Conservation (phyloP, 2,888 invertebrate species). For the Bellardia bayeri region DNA sequence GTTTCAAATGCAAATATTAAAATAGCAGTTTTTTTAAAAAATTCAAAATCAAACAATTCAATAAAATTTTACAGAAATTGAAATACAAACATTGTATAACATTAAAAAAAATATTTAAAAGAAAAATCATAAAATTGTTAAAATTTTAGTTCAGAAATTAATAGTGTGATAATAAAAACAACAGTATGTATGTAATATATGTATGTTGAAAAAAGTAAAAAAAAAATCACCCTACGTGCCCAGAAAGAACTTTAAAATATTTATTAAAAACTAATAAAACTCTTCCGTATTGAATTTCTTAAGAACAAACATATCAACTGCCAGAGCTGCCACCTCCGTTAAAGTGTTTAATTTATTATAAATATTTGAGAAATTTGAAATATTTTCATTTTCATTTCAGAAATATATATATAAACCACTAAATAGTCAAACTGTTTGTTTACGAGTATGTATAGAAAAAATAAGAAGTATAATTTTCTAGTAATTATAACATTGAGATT, state of each 20-base stretch:
- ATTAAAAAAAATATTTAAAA: background rate
- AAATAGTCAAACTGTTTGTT: conserved; percentile 6
- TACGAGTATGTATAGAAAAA: background rate
- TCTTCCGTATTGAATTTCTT: background rate
- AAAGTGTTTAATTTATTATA: conserved; percentile 53
- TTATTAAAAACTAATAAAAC: conserved; percentile 1
- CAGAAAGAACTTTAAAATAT: background rate
- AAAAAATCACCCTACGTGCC: background rate
- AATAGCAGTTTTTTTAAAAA: no score
- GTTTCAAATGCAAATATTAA: no score
- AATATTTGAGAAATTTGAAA: conserved; percentile 47
- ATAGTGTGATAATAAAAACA: background rate
- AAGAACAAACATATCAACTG: conserved; percentile 69
- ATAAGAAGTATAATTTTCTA: background rate
- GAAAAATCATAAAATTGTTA: background rate
- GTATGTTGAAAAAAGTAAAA: background rate
- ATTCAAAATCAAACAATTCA: background rate
- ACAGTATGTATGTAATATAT: no score
- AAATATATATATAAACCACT: background rate
- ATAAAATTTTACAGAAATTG: no score
- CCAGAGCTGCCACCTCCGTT: conserved; percentile 77
- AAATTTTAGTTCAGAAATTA: background rate
- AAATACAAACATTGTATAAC: background rate
- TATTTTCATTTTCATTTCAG: conserved; percentile 13
- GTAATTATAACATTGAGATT: conserved; percentile 13